Base-by-base conservation (phyloP, 2,797 vertebrate species). In the Esox masquinongy region DNA sequence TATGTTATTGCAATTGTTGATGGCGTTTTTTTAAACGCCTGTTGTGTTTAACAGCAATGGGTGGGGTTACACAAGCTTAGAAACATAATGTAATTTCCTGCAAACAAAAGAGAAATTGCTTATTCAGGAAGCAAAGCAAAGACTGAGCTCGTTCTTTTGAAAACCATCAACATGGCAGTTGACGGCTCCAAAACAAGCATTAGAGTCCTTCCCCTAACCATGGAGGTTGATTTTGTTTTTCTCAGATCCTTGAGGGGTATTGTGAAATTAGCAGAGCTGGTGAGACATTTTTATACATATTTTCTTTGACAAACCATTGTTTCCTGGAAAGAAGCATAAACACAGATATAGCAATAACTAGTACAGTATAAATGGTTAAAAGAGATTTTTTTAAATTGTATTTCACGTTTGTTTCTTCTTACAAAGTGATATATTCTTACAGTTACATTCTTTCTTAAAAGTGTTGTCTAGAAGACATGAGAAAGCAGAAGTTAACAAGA, bases 221-320 rank as follows among this genome's bases (percentile, higher is more conserved):
- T 89, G 73, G 90, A 90, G 5, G 24, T 91, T 50, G 83, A 94
- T 79, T 7, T 14, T 0, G 51, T 71, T 31, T 93, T 94, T 73
- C 72, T 93, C 74, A 90, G 84, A 76, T 91, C 92, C 68, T 80
- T 66, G 75, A 89, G 89, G 79, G 90, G 92, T 17, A 61, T 86
- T 24, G 74, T 94, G 78, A 94, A 94, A 84, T 64, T 86, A 15
- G 76, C 87, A 74, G 90, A 94, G 81, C 80, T 90, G 91, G 93
- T 94, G 80, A 93, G 91, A 61, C 26, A 26, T 22, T 61, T 74
- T 16, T 17, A 26, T 36, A 14, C 9, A 47, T 2, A 8, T 56
- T 34, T 29, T 4, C 50, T 70, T 73, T 75, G 68, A 29, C 47
- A 9, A 17, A 39, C 19, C 43, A 67, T 8, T 36, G 49, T n/a